Conservation (phyloP, 2,797 vertebrate species). For the Gymnocypris eckloni region DNA sequence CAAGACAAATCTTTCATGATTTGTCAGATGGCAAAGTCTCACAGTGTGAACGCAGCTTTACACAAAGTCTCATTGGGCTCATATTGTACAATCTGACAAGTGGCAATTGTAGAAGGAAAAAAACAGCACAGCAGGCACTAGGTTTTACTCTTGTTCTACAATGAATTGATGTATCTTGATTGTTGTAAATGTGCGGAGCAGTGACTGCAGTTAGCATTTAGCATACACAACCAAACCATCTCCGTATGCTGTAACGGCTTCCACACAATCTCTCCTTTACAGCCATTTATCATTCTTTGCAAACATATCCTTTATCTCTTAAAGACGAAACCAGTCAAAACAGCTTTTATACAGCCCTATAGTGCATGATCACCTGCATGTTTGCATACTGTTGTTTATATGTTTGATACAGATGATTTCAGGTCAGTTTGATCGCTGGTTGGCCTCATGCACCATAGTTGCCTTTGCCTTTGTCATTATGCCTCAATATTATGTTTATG, state of each 20-base stretch:
- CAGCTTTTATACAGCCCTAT: background rate
- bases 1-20: background rate
- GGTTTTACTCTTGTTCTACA: background rate
- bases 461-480: too few relatives aligned
- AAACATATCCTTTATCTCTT: background rate
- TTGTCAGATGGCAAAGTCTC: background rate
- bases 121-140: background rate
- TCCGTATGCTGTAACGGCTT: background rate
- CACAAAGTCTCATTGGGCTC: background rate
- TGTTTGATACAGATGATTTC: background rate
- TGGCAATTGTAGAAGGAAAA: background rate
- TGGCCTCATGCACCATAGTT: background rate
- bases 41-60: background rate
- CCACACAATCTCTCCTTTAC: background rate
- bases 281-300: conserved; percentile 1
- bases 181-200: background rate
- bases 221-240: background rate
- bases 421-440: background rate
- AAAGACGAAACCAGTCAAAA: background rate
- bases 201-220: background rate
- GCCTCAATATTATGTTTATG: background rate
- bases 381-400: background rate
- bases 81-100: background rate
- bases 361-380: background rate
- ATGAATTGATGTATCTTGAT: conserved; percentile 3